Evolutionary conservation across 1,140 invertebrate species (phyloP).

Genomic region (Oreohelix idahoensis): DNA sequence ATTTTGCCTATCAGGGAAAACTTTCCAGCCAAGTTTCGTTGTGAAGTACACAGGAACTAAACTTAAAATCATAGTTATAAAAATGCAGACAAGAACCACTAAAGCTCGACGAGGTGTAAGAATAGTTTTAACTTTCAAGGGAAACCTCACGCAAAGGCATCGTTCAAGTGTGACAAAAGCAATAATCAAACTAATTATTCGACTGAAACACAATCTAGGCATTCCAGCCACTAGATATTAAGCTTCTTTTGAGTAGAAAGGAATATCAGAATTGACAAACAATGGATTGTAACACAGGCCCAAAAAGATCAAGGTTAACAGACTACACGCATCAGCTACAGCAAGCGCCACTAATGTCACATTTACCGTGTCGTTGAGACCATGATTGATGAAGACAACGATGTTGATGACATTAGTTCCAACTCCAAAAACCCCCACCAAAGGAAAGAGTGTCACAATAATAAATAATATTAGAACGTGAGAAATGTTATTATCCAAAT

Average conservation of each 20-base stretch:
- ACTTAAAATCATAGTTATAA: not conserved
- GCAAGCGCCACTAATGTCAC: not conserved
- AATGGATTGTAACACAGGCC: slow-evolving; percentile 78
- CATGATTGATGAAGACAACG: not conserved
- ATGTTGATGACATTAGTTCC: slow-evolving; percentile 9
- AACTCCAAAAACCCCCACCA: not conserved
- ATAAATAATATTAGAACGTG: not conserved
- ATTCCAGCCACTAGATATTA: slow-evolving; percentile 95
- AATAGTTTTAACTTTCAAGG: slow-evolving; percentile 83
- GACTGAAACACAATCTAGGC: slow-evolving; percentile 95
- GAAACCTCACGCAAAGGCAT: not conserved
- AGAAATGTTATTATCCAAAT: not conserved
- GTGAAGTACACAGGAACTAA: not conserved
- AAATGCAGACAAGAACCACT: slow-evolving; percentile 78
- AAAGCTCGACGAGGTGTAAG: slow-evolving; percentile 88
- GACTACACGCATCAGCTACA: not conserved
- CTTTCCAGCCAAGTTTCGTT: not conserved
- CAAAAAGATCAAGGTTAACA: not conserved
- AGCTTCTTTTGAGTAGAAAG: slow-evolving; percentile 88
- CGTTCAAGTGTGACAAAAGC: slow-evolving; percentile 1
- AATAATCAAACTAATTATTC: slow-evolving; percentile 74
- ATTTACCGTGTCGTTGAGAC: not conserved
- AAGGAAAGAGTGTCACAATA: not conserved
- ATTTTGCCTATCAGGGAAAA: not conserved
- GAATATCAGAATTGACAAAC: slow-evolving; percentile 89